Percentiles rank a stretch among this genome's conserved stretches.
Conservation (phyloP, 1,140 invertebrate species). For the Hermetia illucens region DNA sequence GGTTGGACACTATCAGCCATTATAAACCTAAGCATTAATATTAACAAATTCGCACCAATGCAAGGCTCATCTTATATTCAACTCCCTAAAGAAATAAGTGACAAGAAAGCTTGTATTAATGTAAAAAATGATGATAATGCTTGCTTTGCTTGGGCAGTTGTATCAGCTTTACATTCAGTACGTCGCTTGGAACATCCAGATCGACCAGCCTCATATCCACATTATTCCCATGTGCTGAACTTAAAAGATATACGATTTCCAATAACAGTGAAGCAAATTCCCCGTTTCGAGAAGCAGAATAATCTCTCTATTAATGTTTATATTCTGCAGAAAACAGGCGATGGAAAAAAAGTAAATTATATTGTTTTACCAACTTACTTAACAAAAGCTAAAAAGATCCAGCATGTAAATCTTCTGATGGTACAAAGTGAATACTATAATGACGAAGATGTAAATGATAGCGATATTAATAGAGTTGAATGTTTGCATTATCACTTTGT, state of each 20-base stretch:
- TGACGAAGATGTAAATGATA: no score
- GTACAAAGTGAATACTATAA: no score
- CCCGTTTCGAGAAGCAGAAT: no score
- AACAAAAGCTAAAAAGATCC: neutral
- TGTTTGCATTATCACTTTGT: constrained; percentile 7
- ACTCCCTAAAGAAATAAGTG: constrained; percentile 14
- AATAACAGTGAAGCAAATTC: no score
- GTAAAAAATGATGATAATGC: constrained; percentile 15
- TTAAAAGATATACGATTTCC: no score
- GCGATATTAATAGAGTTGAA: no score
- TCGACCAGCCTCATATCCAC: no score
- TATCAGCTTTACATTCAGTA: constrained; percentile 12
- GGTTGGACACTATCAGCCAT: constrained; percentile 22
- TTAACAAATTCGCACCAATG: constrained; percentile 19
- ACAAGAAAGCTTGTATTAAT: constrained; percentile 19
- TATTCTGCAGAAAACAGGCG: no score
- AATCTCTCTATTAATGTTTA: no score
- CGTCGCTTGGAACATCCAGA: no score
- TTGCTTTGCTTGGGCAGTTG: constrained; percentile 18
- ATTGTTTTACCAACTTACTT: constrained; percentile 2
- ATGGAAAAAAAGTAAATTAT: no score
- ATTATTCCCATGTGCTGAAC: no score
- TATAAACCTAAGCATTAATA: constrained; percentile 15
- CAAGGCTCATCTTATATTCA: constrained; percentile 13
- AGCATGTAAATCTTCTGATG: constrained; percentile 7